Percentiles rank a stretch among this genome's conserved stretches.
Evolutionary conservation across 2,113 vertebrate genomes (phyloP).

Genomic region (Cheilinus undulatus): DNA sequence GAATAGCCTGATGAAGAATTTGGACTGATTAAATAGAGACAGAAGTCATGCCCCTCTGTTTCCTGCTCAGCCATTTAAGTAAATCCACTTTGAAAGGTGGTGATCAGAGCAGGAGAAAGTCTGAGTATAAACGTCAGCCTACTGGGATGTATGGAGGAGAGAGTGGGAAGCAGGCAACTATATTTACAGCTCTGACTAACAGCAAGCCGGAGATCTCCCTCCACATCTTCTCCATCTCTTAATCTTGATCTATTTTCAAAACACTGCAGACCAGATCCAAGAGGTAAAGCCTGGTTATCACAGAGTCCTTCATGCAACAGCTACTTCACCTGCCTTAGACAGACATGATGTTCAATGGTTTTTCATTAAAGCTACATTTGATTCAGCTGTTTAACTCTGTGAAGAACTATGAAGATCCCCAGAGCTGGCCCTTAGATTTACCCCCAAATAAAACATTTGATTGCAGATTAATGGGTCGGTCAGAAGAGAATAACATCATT

Average conservation of each 20-base stretch:
- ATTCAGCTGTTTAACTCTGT: no score
- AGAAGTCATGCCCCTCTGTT: background rate
- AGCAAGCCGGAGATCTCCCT: conserved; percentile 47
- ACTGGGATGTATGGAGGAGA: conserved; percentile 61
- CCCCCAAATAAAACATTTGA: no score
- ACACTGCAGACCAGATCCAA: background rate
- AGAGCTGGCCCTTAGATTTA: no score
- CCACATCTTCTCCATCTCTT: conserved; percentile 40
- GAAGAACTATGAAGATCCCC: no score
- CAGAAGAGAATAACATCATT: background rate
- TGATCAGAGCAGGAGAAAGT: conserved; percentile 14
- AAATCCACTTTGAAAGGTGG: conserved; percentile 8
- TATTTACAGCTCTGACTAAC: conserved; percentile 70
- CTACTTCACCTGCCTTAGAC: background rate
- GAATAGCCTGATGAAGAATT: background rate
- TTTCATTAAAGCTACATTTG: background rate
- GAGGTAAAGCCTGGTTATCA: background rate
- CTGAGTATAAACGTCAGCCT: conserved; percentile 22
- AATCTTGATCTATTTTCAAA: conserved; percentile 10
- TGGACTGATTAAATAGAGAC: background rate
- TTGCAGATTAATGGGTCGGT: background rate
- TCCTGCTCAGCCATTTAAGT: background rate
- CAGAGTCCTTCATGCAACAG: background rate
- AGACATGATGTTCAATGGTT: background rate
- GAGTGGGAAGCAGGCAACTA: conserved; percentile 63